A percentile compares a stretch with the other conserved stretches of the same genome.
Evolutionary conservation across 2,888 invertebrate species (phyloP).

Genomic region (Meteorus colon): DNA sequence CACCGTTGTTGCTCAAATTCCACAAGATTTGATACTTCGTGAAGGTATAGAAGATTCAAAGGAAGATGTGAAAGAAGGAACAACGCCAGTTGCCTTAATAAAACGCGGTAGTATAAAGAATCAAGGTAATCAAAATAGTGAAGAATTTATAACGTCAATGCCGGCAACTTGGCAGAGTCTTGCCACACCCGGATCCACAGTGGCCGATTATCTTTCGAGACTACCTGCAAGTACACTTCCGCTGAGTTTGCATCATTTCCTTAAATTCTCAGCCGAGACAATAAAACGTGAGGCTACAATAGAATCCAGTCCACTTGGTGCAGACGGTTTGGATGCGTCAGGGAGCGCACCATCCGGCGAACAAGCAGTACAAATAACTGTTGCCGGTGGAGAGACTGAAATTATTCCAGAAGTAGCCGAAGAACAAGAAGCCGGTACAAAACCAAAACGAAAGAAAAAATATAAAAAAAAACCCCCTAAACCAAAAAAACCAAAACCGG

Average conservation of each 20-base stretch:
- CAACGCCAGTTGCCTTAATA: slow-evolving; percentile 75
- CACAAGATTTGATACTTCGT: slow-evolving; percentile 81
- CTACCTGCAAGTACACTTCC: slow-evolving; percentile 76
- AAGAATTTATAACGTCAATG: slow-evolving; percentile 73
- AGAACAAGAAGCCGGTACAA: slow-evolving; percentile 67
- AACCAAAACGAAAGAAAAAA: slow-evolving; percentile 83
- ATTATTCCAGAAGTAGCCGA: slow-evolving; percentile 73
- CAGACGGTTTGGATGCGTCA: slow-evolving; percentile 69
- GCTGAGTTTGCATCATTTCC: slow-evolving; percentile 78
- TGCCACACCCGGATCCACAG: slow-evolving; percentile 72
- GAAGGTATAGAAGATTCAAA: slow-evolving; percentile 73
- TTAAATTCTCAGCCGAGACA: slow-evolving; percentile 79
- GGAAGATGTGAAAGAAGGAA: slow-evolving; percentile 72
- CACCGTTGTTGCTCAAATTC: slow-evolving; percentile 81
- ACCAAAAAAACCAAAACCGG: slow-evolving; percentile 86
- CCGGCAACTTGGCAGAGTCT: slow-evolving; percentile 76
- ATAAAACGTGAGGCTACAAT: slow-evolving; percentile 75
- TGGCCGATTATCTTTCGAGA: slow-evolving; percentile 75
- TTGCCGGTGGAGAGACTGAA: slow-evolving; percentile 74
- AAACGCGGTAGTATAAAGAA: slow-evolving; percentile 72
- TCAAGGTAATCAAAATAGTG: slow-evolving; percentile 67
- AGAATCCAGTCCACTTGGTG: slow-evolving; percentile 72
- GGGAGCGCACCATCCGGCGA: slow-evolving; percentile 68
- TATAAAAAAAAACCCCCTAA: slow-evolving; percentile 87
- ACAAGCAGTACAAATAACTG: slow-evolving; percentile 74